Percentiles rank a stretch among this genome's conserved stretches.
phyloP scores from a whole-genome alignment of 2,113 vertebrate species.

The Beaufortia kweichowensis region DNA sequence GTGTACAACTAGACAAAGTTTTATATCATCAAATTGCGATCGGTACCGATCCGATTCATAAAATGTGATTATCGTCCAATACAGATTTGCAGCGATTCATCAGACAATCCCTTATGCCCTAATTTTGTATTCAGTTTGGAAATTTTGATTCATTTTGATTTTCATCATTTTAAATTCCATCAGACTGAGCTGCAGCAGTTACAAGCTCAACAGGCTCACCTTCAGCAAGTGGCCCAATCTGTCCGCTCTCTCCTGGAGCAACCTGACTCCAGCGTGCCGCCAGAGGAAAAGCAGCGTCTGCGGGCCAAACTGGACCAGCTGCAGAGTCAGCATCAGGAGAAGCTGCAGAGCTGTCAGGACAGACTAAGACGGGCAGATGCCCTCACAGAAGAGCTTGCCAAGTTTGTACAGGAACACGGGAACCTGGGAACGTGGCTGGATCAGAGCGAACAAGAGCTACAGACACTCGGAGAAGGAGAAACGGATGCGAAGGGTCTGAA shows the following conservation, averaged over 20 bases:
- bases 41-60: too few relatives aligned
- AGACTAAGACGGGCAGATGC: slow-evolving; percentile 80
- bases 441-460: slow-evolving; percentile 82
- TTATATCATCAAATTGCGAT: too few relatives aligned
- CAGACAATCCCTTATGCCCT: too few relatives aligned
- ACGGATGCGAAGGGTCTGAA: slow-evolving; percentile 72
- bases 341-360: slow-evolving; percentile 77
- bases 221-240: slow-evolving; percentile 84
- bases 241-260: slow-evolving; percentile 85
- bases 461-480: slow-evolving; percentile 72
- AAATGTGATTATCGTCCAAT: too few relatives aligned
- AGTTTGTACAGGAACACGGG: slow-evolving; percentile 87
- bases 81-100: too few relatives aligned
- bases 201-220: slow-evolving; percentile 86
- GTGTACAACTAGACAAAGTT: too few relatives aligned
- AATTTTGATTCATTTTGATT: too few relatives aligned
- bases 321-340: slow-evolving; percentile 75
- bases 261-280: slow-evolving; percentile 77
- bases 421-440: slow-evolving; percentile 85
- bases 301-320: slow-evolving; percentile 77
- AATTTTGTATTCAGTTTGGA: too few relatives aligned
- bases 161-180: background rate
- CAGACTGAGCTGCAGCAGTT: slow-evolving; percentile 86
- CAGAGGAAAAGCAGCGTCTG: slow-evolving; percentile 76
- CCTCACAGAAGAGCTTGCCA: slow-evolving; percentile 85